Evolutionary conservation across 2,888 invertebrate species (phyloP).

Genomic region (Apantesis nais): DNA sequence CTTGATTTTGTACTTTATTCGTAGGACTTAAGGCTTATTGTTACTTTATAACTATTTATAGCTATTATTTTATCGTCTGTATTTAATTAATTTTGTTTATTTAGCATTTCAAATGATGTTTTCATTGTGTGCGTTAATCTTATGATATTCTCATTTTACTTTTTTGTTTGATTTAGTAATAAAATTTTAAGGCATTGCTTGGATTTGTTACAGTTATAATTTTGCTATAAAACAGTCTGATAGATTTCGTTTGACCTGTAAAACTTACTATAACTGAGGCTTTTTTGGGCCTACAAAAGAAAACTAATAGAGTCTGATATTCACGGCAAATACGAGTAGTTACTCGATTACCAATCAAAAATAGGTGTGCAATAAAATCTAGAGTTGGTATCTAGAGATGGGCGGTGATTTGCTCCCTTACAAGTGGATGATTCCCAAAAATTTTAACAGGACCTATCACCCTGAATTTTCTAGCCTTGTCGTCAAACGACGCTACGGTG

Average conservation of each 20-base stretch:
- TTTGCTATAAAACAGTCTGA: background rate
- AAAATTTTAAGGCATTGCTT: background rate
- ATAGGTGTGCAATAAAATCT: no score
- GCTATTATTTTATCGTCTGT: background rate
- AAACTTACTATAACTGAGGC: background rate
- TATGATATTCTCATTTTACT: background rate
- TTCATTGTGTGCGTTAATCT: background rate
- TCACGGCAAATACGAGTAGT: background rate
- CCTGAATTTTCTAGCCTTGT: background rate
- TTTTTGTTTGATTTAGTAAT: background rate
- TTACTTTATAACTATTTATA: background rate
- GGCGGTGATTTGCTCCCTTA: background rate
- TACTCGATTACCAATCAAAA: background rate
- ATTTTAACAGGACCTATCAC: no score
- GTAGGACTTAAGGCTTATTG: background rate
- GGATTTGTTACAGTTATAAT: no score
- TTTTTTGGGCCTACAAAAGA: background rate
- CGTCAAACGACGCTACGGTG: background rate
- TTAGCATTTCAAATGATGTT: background rate
- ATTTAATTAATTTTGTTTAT: background rate
- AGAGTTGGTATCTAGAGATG: background rate
- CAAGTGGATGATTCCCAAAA: no score
- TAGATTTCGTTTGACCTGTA: background rate
- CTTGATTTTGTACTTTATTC: background rate
- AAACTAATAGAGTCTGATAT: background rate